Percentiles rank a stretch among this genome's conserved stretches.
These are phyloP conservation scores for Zaprionus lachaisei DNA, from an alignment of 1,140 invertebrate genomes.

Conservation along the genomic window DNA sequence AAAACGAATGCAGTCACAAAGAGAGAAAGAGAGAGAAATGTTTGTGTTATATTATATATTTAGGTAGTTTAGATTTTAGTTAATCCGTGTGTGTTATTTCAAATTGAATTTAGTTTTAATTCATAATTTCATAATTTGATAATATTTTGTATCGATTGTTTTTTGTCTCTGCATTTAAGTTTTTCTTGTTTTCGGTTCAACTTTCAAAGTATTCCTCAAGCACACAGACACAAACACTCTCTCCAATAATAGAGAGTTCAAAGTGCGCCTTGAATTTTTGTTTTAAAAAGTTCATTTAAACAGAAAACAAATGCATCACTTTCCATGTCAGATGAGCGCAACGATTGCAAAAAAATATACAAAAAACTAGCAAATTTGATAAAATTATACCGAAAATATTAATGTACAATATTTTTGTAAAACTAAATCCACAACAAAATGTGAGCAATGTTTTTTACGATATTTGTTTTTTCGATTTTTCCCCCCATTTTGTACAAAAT, in stretches of 20 bases:
- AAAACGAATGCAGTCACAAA: conserved; percentile 37
- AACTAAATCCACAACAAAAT: conserved; percentile 46
- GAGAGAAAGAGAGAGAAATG: conserved; percentile 19
- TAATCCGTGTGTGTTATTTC: conserved; percentile 18
- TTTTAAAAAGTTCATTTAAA: conserved; percentile 75
- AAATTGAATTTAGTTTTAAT: conserved; percentile 50
- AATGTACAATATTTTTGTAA: conserved; percentile 74
- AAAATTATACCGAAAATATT: conserved; percentile 46
- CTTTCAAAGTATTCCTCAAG: conserved; percentile 66
- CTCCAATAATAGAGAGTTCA: conserved; percentile 31
- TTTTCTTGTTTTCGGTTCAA: conserved; percentile 48
- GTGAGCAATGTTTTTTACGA: conserved; percentile 51
- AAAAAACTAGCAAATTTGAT: conserved; percentile 48
- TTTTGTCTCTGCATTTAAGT: conserved; percentile 64
- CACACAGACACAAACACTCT: conserved; percentile 41
- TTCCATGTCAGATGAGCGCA: conserved; percentile 58
- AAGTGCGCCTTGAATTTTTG: conserved; percentile 68
- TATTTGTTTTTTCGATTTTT: conserved; percentile 35
- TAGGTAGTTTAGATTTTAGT: conserved; percentile 49
- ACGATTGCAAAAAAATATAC: conserved; percentile 45
- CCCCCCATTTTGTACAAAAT: conserved; percentile 36
- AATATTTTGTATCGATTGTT: conserved; percentile 46
- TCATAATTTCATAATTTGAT: conserved; percentile 47
- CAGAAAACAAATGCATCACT: background rate
- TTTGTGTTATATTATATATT: conserved; percentile 40